Evolutionary conservation across 2,113 vertebrate genomes (phyloP).

Genomic region (Hippocampus barbouri): DNA sequence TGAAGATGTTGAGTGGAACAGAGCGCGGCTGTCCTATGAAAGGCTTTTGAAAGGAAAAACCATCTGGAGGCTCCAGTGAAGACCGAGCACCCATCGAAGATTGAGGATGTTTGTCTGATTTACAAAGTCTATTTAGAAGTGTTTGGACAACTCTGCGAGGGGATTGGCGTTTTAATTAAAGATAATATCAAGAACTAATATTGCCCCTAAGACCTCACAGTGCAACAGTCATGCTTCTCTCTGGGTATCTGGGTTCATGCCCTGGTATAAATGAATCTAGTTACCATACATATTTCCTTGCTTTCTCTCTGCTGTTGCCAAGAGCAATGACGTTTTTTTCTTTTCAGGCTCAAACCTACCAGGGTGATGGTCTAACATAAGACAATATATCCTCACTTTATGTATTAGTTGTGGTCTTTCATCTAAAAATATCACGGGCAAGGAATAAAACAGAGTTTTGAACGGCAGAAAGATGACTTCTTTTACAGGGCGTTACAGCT

Average conservation of each 20-base stretch:
- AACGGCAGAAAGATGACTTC: conserved; percentile 52
- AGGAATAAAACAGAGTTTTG: conserved; percentile 70
- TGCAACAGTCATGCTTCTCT: conserved; percentile 63
- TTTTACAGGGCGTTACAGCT: conserved; percentile 50
- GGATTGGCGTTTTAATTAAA: conserved; percentile 77
- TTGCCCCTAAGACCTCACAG: conserved; percentile 60
- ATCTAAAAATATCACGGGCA: conserved; percentile 78
- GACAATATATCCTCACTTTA: conserved; percentile 71
- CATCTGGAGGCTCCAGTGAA: conserved; percentile 69
- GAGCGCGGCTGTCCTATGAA: conserved; percentile 62
- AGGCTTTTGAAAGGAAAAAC: conserved; percentile 65
- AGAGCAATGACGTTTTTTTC: conserved; percentile 34
- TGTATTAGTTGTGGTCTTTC: conserved; percentile 71
- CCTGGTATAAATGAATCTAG: conserved; percentile 39
- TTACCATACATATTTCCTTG: conserved; percentile 23
- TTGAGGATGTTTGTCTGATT: conserved; percentile 76
- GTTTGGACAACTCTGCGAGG: conserved; percentile 73
- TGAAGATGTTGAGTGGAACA: conserved; percentile 60
- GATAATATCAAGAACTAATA: conserved; percentile 75
- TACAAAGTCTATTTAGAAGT: conserved; percentile 69
- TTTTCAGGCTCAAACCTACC: conserved; percentile 40
- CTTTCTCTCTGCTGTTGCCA: conserved; percentile 48
- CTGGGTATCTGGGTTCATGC: conserved; percentile 24
- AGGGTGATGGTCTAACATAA: conserved; percentile 64
- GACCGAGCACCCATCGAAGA: conserved; percentile 62